Evolutionary conservation across 2,888 invertebrate species (phyloP), one percentile per base, ranked within the genome.

Genomic region (Helleia helle): DNA sequence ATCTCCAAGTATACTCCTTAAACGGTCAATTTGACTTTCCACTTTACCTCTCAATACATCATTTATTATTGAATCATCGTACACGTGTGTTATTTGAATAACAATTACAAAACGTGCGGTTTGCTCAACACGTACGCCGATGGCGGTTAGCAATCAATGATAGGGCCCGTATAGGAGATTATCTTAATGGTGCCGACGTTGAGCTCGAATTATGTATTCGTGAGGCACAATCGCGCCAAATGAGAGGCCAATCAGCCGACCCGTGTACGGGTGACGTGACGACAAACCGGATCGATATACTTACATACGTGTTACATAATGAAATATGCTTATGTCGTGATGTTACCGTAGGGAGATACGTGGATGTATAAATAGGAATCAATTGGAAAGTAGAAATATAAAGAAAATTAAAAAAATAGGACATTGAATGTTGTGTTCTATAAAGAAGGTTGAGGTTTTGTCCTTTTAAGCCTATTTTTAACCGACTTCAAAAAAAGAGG

Each of bases 201-300:
- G 68, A 58, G 62, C 63, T 62, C 68, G 63, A 71, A 80, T 83
- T 79, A 81, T 71, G 79, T 73, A 80, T 80, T 74, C 77, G 71
- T 56, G 65, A 54, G 60, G 67, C 71, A 80, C 79, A 80, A 79
- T 74, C 72, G 73, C 52, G 46, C 65, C 71, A 80, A 83, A 83
- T 77, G 81, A 80, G 76, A 66, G 75, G 70, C 71, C 80, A 79
- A 81, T 81, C 81, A 73, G 70, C 61, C 59, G 53, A 56, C 60
- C 59, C 55, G 31, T 45, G 36, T 38, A 38, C 40, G 49, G 58
- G 65, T 69, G 68, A 66, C 67, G 68, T 67, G 67, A 67, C 62
- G 64, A 51, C 65, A 66, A 66, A 67, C 60, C 52, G 59, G 64
- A 71, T 71, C 66, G 62, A 70, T 71, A 63, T 61, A 56, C 53